phyloP scores from a whole-genome alignment of 2,113 vertebrate species.

The Stercorarius parasiticus region DNA sequence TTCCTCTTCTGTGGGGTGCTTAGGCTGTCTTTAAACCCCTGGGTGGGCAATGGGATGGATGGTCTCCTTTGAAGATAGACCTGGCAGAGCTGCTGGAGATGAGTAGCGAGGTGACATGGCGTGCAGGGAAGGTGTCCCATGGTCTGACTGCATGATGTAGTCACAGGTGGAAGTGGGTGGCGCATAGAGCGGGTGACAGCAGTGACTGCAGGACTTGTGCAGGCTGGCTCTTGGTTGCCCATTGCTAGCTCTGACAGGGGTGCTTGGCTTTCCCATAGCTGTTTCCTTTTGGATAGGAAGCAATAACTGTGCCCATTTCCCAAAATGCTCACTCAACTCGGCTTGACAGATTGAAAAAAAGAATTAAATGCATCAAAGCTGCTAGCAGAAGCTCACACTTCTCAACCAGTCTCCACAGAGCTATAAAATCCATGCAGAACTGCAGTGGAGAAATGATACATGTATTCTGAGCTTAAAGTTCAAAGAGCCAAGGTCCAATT shows the following conservation, averaged over 20 bases:
- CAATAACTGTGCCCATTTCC: background rate
- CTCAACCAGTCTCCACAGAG: background rate
- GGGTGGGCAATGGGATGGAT: too few species aligned
- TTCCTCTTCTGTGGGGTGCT: background rate
- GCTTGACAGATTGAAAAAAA: background rate
- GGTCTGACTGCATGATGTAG: background rate
- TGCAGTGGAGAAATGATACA: background rate
- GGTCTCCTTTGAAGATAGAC: background rate
- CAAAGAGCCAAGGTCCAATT: background rate
- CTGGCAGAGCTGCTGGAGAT: background rate
- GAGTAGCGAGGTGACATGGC: rapidly evolving
- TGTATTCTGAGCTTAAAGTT: background rate
- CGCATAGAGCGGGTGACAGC: background rate
- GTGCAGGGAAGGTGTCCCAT: background rate
- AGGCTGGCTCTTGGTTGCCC: background rate
- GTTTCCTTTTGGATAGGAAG: background rate
- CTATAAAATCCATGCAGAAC: background rate
- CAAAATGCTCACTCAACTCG: background rate
- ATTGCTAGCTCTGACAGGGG: background rate
- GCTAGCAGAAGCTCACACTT: background rate
- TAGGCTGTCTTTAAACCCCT: background rate
- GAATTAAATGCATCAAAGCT: background rate
- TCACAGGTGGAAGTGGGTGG: background rate
- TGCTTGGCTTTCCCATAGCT: background rate
- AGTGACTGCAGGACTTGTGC: background rate